These are phyloP conservation scores for Lamproptera curius DNA, from an alignment of 2,888 invertebrate species.

Conservation along the genomic window DNA sequence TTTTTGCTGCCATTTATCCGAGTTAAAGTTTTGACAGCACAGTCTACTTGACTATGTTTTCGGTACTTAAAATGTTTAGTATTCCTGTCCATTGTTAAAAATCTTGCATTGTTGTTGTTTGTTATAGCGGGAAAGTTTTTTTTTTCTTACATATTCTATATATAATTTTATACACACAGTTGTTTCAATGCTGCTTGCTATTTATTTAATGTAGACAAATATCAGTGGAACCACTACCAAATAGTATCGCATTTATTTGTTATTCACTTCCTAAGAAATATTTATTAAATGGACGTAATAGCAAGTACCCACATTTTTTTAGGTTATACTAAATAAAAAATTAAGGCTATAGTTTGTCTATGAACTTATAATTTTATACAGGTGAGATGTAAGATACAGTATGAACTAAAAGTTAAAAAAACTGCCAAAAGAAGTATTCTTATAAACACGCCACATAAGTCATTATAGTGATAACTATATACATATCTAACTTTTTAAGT, in stretches of 20 bases:
- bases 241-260: constrained; percentile 53
- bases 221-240: constrained; percentile 42
- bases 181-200: constrained; percentile 3
- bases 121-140: constrained; percentile 7
- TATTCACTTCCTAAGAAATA: constrained; percentile 31
- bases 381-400: not conserved
- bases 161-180: constrained; percentile 3
- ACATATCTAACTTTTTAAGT: constrained; percentile 20
- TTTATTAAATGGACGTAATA: constrained; percentile 26
- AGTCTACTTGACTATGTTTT: constrained; percentile 10
- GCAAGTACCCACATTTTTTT: constrained; percentile 9
- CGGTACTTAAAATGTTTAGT: constrained; percentile 23
- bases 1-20: not conserved
- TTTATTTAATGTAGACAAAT: constrained; percentile 6
- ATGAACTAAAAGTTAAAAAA: not conserved
- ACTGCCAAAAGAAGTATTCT: too few relatives aligned
- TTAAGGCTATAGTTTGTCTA: constrained; percentile 1
- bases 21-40: constrained; percentile 13
- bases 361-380: not conserved
- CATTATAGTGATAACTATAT: constrained; percentile 13
- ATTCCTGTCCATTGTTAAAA: constrained; percentile 22
- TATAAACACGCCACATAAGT: constrained; percentile 1
- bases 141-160: not conserved
- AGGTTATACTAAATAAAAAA: constrained; percentile 1
- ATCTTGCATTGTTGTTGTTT: constrained; percentile 12